Base-by-base conservation (phyloP, 2,888 invertebrate genomes). In the Halocaridina rubra region DNA sequence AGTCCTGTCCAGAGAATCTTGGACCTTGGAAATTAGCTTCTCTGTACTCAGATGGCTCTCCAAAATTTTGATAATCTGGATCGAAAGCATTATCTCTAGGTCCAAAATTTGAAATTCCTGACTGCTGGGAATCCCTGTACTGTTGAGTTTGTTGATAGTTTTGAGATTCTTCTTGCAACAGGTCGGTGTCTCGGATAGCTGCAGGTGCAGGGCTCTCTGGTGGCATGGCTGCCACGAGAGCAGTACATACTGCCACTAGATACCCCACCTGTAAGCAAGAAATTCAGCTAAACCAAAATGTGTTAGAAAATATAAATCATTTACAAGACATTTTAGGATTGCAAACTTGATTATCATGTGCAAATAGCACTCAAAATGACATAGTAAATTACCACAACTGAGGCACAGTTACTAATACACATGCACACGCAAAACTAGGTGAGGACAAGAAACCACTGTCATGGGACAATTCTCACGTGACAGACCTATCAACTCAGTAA, bases 151-250 rank as follows among this genome's bases (percentile, higher is more conserved):
- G 75, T 16, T 24, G 22, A 27, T 24, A 75, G 24, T 13, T 16
- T 24, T 75, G 39, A 8, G 75, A 29, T 32, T 77, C 77, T 13
- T 77, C 77, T 59, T 77, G 77, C 10, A 29, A 61, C 22, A 77
- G 77, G 8, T 24, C 59, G 13, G 77, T 77, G 32, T 61, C 59
- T 16, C 57, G 77, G 61, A 61, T 10, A 22, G 59, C 32, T 16
- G 77, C 77, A 8, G 77, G 77, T 13, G 77, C 77, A 16, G 77
- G 77, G 30, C 77, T 77, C 19, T 77, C 59, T 5, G 77, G 77
- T 16, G 59, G 30, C n/a, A 29, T n/a, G 8, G 77, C 32, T 24
- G 59, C 77, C 59, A 1, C 27, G 3, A 27, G 22, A 10, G 53
- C 57, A 8, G 27, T 29, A 19, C n/a, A 5, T 32, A 61, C 61